These are phyloP conservation scores for Pygoscelis adeliae DNA, from an alignment of 2,113 vertebrate species.

Conservation along the genomic window DNA sequence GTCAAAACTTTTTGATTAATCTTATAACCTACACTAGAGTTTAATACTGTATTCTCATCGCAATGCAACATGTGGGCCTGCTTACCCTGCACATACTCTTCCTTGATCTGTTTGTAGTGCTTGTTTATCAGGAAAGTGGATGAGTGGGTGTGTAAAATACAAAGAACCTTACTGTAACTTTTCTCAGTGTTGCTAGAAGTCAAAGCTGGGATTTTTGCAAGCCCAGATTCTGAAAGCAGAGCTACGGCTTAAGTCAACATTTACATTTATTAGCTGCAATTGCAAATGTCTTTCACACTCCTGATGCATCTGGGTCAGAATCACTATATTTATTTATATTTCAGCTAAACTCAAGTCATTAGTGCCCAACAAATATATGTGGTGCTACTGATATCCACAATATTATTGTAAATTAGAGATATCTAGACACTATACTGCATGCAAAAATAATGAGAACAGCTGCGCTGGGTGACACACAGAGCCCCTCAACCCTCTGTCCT, in stretches of 20 bases:
- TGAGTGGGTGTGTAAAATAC: not conserved
- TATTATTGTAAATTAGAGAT: not conserved
- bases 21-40: not conserved
- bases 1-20: not conserved
- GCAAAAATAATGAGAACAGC: not conserved
- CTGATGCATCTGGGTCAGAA: not conserved
- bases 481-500: not conserved
- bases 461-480: not conserved
- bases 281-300: not conserved
- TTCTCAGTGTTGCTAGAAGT: not conserved
- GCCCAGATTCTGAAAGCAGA: not conserved
- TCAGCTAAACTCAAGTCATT: not conserved
- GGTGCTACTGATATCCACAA: not conserved
- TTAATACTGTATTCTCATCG: not conserved
- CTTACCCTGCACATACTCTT: not conserved
- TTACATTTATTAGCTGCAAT: not conserved
- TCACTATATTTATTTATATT: not conserved
- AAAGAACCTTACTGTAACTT: not conserved
- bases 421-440: not conserved
- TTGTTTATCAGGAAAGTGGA: not conserved
- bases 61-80: not conserved
- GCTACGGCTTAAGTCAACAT: not conserved
- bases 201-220: not conserved
- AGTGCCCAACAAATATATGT: not conserved
- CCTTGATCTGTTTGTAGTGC: not conserved